phyloP scores from a whole-genome alignment of 2,113 vertebrate genomes.

The Trichomycterus rosablanca region DNA sequence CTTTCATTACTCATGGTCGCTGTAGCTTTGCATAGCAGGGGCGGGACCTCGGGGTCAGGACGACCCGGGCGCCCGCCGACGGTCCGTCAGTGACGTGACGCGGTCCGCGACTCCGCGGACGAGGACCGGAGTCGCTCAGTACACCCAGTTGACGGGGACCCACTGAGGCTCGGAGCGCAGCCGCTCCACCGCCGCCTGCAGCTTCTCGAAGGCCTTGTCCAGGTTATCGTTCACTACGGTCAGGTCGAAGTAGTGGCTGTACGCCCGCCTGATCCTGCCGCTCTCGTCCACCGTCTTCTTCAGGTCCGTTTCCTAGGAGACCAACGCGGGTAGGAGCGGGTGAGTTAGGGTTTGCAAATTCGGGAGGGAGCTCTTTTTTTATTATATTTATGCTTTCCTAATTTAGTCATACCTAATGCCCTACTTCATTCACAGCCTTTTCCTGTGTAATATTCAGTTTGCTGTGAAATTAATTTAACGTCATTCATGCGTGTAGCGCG shows the following conservation, averaged over 20 bases:
- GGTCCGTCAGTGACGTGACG: conserved; percentile 21
- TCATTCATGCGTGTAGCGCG: too few species aligned
- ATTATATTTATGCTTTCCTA: too few species aligned
- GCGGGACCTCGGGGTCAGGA: conserved; percentile 52
- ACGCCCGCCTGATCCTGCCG: conserved; percentile 85
- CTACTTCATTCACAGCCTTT: too few species aligned
- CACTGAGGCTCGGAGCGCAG: conserved; percentile 86
- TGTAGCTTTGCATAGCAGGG: conserved; percentile 76
- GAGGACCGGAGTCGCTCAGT: conserved; percentile 64
- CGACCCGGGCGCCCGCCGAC: conserved; percentile 40
- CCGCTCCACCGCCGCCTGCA: conserved; percentile 83
- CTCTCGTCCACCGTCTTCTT: conserved; percentile 98
- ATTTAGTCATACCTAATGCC: too few species aligned
- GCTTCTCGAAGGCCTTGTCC: conserved; percentile 93
- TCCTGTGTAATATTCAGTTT: too few species aligned
- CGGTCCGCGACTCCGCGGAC: conserved; percentile 30
- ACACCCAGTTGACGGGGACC: conserved; percentile 98
- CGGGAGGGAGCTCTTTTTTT: too few species aligned
- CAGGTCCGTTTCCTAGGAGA: conserved; percentile 85
- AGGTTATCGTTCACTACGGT: conserved; percentile 94
- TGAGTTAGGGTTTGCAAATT: too few species aligned
- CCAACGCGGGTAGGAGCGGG: too few species aligned
- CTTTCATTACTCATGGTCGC: conserved; percentile 64
- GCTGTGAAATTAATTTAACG: too few species aligned
- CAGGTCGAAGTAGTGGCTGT: conserved; percentile 97